These are phyloP conservation scores for Archegozetes longisetosus DNA, from an alignment of 1,140 invertebrate species.

Conservation along the genomic window DNA sequence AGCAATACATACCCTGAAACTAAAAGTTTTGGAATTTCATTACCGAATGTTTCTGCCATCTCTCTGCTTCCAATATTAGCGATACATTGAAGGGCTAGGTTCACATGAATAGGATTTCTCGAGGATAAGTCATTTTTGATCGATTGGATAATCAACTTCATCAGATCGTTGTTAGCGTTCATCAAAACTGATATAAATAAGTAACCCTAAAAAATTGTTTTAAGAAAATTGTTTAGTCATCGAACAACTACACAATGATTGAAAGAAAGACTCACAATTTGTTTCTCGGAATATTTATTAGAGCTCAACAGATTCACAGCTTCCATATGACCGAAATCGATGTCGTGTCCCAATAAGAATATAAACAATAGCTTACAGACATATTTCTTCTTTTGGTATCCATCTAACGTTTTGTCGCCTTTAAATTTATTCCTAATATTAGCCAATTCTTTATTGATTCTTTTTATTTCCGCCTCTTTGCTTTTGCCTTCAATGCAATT, in stretches of 20 bases:
- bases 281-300: conserved; percentile 99
- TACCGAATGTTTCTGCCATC: conserved; percentile 97
- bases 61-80: conserved; percentile 98
- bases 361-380: conserved; percentile 99
- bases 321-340: conserved; percentile 99
- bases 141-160: conserved; percentile 96
- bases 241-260: background rate
- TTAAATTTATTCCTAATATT: conserved; percentile 99
- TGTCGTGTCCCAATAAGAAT: conserved; percentile 95
- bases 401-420: conserved; percentile 97
- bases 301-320: conserved; percentile 99
- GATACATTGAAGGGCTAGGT: conserved; percentile 97
- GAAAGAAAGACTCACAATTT: conserved; percentile 66
- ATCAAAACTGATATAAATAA: conserved; percentile 58
- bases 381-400: conserved; percentile 99
- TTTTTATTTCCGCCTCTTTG: conserved; percentile 98
- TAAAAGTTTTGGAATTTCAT: conserved; percentile 92
- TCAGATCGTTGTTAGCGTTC: conserved; percentile 96
- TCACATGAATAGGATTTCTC: conserved; percentile 94
- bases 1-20: conserved; percentile 64
- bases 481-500: conserved; percentile 47
- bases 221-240: too few species aligned
- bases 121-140: conserved; percentile 97
- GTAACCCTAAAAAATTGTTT: conserved; percentile 40
- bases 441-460: conserved; percentile 98